These are phyloP conservation scores for Theocolax elegans DNA, from an alignment of 1,140 invertebrate species.

Conservation along the genomic window DNA sequence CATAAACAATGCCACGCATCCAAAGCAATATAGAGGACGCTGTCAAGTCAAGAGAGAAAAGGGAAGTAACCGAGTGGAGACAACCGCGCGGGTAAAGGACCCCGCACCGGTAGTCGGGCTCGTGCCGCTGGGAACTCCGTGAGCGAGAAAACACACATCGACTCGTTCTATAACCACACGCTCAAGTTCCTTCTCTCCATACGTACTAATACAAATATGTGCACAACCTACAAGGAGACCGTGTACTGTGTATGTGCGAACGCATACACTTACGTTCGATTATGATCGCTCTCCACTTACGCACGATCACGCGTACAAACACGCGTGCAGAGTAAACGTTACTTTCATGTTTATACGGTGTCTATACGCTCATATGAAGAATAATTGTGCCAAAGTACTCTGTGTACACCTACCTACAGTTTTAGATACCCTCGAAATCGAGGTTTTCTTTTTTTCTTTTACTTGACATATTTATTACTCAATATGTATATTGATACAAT, in stretches of 20 bases:
- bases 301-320: not conserved
- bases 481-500: no score
- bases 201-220: slow-evolving; percentile 23
- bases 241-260: not conserved
- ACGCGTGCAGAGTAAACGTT: not conserved
- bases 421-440: no score
- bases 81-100: not conserved
- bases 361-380: no score
- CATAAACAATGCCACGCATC: not conserved
- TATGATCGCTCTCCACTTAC: no score
- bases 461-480: no score
- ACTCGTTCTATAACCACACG: slow-evolving; percentile 2
- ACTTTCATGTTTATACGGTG: no score
- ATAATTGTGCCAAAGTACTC: no score
- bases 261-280: not conserved
- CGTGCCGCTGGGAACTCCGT: not conserved
- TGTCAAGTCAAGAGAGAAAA: no score
- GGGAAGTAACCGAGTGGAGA: no score
- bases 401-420: no score
- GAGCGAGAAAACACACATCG: slow-evolving; percentile 20
- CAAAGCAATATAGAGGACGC: no score
- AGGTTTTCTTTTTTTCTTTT: no score
- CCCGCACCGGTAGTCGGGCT: not conserved
- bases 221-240: not conserved
- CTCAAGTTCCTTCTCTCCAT: not conserved